Percentiles rank a stretch among this genome's conserved stretches.
Evolutionary conservation across 1,140 invertebrate species (phyloP).

Genomic region (Danaus plexippus): DNA sequence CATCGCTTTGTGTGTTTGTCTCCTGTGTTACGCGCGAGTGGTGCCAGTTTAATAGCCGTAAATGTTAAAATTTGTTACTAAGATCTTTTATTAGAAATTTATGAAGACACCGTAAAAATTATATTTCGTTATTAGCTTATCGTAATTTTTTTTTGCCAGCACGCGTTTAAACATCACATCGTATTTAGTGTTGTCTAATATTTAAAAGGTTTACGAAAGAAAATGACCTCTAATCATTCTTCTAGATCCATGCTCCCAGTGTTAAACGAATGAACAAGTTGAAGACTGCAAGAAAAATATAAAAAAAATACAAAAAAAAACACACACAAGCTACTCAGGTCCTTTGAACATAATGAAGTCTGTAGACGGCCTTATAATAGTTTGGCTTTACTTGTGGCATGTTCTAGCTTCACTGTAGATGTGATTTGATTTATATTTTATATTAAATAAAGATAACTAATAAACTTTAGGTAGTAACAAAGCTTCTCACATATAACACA

Average conservation of each 20-base stretch:
- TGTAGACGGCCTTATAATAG: conserved; percentile 39
- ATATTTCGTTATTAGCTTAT: conserved; percentile 1
- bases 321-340: conserved; percentile 47
- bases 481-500: neutral
- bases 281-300: conserved; percentile 67
- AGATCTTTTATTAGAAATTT: neutral
- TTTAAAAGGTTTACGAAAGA: conserved; percentile 1
- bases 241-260: conserved; percentile 84
- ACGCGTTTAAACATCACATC: conserved; percentile 4
- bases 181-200: conserved; percentile 4
- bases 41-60: neutral
- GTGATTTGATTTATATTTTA: neutral
- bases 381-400: conserved; percentile 31
- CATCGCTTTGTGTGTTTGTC: neutral
- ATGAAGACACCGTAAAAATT: neutral
- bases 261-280: conserved; percentile 78
- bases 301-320: conserved; percentile 40
- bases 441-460: conserved; percentile 2
- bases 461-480: neutral
- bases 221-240: conserved; percentile 10
- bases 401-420: conserved; percentile 14
- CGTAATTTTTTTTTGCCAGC: conserved; percentile 9
- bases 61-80: neutral
- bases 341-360: conserved; percentile 50
- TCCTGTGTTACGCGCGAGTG: conserved; percentile 7